Conservation (phyloP, 2,113 vertebrate species). For the Passerina amoena region DNA sequence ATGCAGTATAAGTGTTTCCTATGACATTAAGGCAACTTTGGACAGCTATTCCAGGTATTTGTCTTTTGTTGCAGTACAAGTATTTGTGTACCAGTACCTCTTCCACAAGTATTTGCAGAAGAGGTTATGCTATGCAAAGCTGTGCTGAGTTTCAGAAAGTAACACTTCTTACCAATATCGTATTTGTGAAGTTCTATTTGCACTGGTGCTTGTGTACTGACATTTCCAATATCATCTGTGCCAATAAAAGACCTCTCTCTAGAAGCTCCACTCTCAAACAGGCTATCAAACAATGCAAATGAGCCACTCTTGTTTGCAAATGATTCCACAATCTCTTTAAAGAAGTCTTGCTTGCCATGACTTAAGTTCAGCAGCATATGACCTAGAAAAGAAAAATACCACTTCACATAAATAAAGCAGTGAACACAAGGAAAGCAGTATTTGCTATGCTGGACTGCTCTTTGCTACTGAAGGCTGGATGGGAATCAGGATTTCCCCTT, state of each 20-base stretch:
- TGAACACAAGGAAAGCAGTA: not conserved
- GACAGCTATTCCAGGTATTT: not conserved
- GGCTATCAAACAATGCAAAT: constrained; percentile 79
- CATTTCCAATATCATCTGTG: constrained; percentile 82
- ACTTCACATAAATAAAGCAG: not conserved
- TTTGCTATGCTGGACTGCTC: not conserved
- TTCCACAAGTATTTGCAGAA: not conserved
- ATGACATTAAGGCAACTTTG: not conserved
- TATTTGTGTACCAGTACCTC: not conserved
- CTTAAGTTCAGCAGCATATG: constrained; percentile 93
- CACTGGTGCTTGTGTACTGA: constrained; percentile 76
- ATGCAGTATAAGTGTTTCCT: not conserved
- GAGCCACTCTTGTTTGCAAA: constrained; percentile 89
- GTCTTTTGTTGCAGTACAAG: not conserved
- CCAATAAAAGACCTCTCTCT: constrained; percentile 83
- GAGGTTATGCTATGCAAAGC: not conserved
- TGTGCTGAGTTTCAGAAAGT: not conserved
- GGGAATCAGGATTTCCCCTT: not conserved
- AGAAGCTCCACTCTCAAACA: constrained; percentile 79
- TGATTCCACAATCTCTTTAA: constrained; percentile 89
- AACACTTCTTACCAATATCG: constrained; percentile 81
- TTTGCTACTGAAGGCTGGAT: not conserved
- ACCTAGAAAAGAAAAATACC: constrained; percentile 70
- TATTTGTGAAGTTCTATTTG: constrained; percentile 82
- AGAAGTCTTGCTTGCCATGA: constrained; percentile 78